These are phyloP conservation scores for Umimayanthus kanabou DNA, from an alignment of 92 coral and sea anemone genomes.

Conservation along the genomic window DNA sequence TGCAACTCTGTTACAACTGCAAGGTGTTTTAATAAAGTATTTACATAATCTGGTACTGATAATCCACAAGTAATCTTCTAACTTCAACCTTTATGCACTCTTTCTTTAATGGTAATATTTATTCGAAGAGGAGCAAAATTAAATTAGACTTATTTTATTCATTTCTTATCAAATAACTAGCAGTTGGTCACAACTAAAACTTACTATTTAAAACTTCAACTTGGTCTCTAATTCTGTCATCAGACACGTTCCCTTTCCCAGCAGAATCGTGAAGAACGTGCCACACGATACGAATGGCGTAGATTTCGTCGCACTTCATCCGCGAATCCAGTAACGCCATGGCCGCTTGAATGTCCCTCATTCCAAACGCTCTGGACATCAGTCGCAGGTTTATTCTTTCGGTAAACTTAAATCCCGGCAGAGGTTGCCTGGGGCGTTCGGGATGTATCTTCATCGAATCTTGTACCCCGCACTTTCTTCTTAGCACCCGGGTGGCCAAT, in stretches of 20 bases:
- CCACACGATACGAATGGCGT: conserved; percentile 83
- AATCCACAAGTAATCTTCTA: no score
- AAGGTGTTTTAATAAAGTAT: no score
- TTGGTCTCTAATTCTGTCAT: conserved; percentile 58
- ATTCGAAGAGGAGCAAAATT: not conserved
- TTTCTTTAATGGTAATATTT: no score
- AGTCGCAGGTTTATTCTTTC: conserved; percentile 34
- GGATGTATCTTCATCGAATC: conserved; percentile 57
- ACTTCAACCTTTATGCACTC: no score
- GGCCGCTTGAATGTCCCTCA: conserved; percentile 54
- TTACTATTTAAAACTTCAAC: conserved; percentile 75
- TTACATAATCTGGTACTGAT: no score
- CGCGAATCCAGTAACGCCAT: conserved; percentile 39
- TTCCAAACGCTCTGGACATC: conserved; percentile 45
- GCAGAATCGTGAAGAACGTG: conserved; percentile 67
- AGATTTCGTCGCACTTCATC: conserved; percentile 64
- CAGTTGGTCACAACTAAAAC: not conserved
- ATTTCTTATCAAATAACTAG: not conserved
- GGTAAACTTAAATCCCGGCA: conserved; percentile 47
- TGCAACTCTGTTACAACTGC: no score
- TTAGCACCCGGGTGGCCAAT: not conserved
- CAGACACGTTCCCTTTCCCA: conserved; percentile 67
- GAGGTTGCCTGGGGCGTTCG: conserved; percentile 54
- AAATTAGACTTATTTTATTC: not conserved
- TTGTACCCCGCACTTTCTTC: conserved; percentile 63